Base-by-base conservation (phyloP, 2,888 invertebrate species). In the Caenorhabditis sinica region DNA sequence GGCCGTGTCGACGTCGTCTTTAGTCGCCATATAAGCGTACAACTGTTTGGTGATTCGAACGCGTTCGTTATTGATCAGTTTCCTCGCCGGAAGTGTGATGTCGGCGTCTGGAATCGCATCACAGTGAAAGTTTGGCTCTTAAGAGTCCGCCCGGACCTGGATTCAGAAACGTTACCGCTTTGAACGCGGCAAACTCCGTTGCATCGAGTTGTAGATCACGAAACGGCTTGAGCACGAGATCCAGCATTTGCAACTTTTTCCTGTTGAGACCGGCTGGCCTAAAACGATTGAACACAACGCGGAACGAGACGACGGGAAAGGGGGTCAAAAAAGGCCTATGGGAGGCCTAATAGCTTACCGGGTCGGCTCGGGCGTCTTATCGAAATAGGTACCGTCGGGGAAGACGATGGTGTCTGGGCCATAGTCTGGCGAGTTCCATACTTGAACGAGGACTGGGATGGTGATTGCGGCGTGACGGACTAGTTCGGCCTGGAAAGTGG, bases 131-230 rank as follows among this genome's bases (percentile, higher is more conserved):
- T 83, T 72, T 72, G 71, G 61, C 61, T 80, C 68, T 58, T 82
- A 56, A 53, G 13, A 28, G 30, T 61, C 60, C 43, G 49, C 56
- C 28, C 84, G 74, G 66, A 91, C 92, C 92, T 72, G 92, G 92
- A 89, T 92, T 92, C 56, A 92, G 83, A 82, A 92, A 92, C 82
- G 92, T 92, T 58, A 92, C 90, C 17, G 91, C 90, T 72, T 92
- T 92, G 61, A 90, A 91, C 0, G 92, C 92, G 49, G 92, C 91
- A 72, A 92, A 92, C 77, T 92, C 92, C 49, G 89, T 89, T 25
- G 85, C 81, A 80, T 92, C 92, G n/a, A 92, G 86, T n/a, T 87
- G 68, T 69, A 92, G 84, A 49, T 90, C 83, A 28, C 92, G 82
- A 69, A 92, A 89, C 58, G 92, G 92, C 23, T 90, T 89, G 61